These are phyloP conservation scores for Aphidius colemani DNA, from an alignment of 2,888 invertebrate genomes.

Conservation along the genomic window DNA sequence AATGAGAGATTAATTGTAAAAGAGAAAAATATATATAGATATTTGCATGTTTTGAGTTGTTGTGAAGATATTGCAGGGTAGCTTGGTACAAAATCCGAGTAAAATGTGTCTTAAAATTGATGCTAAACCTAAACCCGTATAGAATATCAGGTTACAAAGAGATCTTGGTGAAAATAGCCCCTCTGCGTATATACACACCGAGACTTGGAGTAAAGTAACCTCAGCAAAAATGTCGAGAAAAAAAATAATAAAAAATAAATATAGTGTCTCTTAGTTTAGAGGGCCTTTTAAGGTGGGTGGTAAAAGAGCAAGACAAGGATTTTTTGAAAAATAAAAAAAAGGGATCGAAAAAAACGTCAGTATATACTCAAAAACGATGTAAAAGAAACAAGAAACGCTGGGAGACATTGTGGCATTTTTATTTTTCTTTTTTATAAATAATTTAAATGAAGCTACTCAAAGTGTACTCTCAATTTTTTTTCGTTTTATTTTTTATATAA, in stretches of 20 bases:
- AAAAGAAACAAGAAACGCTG: no score
- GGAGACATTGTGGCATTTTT: no score
- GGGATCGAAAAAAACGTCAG: no score
- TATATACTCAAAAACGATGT: no score
- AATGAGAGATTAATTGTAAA: background rate
- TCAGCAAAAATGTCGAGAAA: conserved; percentile 21
- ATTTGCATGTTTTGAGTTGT: conserved; percentile 10
- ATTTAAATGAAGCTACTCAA: no score
- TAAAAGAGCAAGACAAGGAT: no score
- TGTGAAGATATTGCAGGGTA: conserved; percentile 5
- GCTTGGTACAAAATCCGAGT: background rate
- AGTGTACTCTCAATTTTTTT: no score
- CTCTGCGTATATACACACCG: conserved; percentile 23
- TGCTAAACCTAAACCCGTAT: conserved; percentile 31
- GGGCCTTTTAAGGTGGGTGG: no score
- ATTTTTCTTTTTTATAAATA: no score
- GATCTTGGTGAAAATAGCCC: conserved; percentile 47
- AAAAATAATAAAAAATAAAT: conserved; percentile 10
- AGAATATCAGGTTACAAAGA: conserved; percentile 46
- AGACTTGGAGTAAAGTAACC: conserved; percentile 34
- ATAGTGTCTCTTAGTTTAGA: no score
- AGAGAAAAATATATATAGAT: background rate
- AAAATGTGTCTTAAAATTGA: conserved; percentile 29
- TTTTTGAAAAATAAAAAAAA: no score
- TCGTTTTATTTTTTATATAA: no score